Evolutionary conservation across 2,888 invertebrate genomes (phyloP).

Genomic region (Bembecia ichneumoniformis): DNA sequence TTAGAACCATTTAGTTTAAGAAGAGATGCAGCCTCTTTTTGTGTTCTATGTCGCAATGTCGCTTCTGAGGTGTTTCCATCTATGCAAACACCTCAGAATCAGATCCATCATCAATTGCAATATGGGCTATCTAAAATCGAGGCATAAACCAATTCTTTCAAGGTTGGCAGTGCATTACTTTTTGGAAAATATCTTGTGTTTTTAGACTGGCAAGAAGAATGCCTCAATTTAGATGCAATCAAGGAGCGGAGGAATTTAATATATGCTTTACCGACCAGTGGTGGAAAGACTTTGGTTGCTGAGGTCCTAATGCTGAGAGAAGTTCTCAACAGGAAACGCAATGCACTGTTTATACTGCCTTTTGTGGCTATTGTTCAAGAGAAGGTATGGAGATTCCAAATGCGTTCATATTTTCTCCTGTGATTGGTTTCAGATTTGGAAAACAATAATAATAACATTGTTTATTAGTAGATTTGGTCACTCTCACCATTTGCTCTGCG

Average conservation of each 20-base stretch:
- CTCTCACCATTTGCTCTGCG: constrained; percentile 90
- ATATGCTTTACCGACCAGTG: constrained; percentile 95
- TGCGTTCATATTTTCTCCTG: background rate
- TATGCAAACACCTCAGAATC: too few relatives aligned
- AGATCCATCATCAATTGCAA: too few relatives aligned
- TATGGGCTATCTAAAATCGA: too few relatives aligned
- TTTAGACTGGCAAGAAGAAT: constrained; percentile 95
- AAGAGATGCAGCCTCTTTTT: too few relatives aligned
- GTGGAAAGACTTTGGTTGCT: constrained; percentile 97
- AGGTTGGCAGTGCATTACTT: too few relatives aligned
- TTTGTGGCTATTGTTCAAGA: constrained; percentile 98
- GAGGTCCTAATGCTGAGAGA: constrained; percentile 94
- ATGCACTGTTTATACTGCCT: constrained; percentile 92
- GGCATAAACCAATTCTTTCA: too few relatives aligned
- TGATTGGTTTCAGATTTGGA: background rate
- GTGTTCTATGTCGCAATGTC: too few relatives aligned
- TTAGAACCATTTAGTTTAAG: too few relatives aligned
- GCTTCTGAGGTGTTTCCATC: too few relatives aligned
- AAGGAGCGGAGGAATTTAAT: constrained; percentile 84
- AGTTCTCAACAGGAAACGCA: constrained; percentile 82
- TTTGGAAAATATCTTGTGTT: constrained; percentile 5
- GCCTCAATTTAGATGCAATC: constrained; percentile 84
- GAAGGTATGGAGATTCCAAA: constrained; percentile 75
- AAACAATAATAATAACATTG: background rate
- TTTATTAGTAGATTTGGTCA: constrained; percentile 77